Evolutionary conservation across 35 echinoderm and acorn worm species (phyloP).

Genomic region (Apostichopus parvimensis): DNA sequence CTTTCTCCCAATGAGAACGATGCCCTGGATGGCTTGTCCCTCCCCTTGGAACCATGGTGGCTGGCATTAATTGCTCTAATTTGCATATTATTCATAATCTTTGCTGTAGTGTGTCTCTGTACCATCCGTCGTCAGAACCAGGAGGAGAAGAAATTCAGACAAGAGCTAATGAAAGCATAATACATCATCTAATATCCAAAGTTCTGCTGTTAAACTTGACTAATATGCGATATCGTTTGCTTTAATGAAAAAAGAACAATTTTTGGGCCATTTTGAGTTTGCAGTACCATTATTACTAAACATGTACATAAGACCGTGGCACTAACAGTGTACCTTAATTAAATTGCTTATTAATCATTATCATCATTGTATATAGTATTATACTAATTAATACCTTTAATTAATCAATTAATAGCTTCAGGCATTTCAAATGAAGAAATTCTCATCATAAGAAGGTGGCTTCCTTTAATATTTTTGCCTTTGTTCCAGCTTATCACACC

Average conservation of each 20-base stretch:
- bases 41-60: constrained; percentile 56
- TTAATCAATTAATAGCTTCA: too few relatives aligned
- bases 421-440: too few relatives aligned
- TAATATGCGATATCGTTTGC: not conserved
- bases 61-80: constrained; percentile 57
- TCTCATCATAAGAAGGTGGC: too few relatives aligned
- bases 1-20: constrained; percentile 28
- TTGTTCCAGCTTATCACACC: too few relatives aligned
- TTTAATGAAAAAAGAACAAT: not conserved
- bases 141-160: constrained; percentile 41
- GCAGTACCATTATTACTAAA: not conserved
- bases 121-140: constrained; percentile 49
- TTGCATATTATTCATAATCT: constrained; percentile 46
- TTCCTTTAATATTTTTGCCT: too few relatives aligned
- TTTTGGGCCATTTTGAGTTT: not conserved
- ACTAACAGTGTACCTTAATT: not conserved
- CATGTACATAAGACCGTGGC: not conserved
- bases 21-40: not conserved
- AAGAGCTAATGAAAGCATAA: constrained; percentile 31
- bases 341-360: not conserved
- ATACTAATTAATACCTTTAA: too few relatives aligned
- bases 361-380: not conserved
- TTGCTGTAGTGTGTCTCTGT: constrained; percentile 54
- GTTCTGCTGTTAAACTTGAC: not conserved
- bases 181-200: not conserved